Base-by-base conservation (phyloP, 1,140 invertebrate species). In the Pemphigus obesinymphae region DNA sequence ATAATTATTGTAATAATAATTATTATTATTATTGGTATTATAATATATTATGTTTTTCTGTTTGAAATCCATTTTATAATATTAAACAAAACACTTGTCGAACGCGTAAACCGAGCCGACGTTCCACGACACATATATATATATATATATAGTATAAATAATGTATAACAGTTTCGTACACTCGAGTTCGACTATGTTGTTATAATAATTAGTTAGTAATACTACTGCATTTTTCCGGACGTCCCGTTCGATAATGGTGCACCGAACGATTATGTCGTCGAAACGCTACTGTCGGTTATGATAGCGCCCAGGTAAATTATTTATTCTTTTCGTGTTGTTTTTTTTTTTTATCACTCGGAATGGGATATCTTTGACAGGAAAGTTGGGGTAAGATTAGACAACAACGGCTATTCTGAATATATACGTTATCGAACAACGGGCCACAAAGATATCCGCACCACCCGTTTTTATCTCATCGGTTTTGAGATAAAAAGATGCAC, bases 381-480 rank as follows among this genome's bases (percentile, higher is more conserved):
- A 76, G 75, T 78, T 40, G 75, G 75, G 75, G 75, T 78, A 58
- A 78, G 75, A 78, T 78, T 78, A 78, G 75, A 78, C 75, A 78
- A 78, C 75, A 78, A 78, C 75, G 75, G 75, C 75, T 58, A 58
- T 78, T 40, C 73, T 50, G 73, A 50, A 50, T 58, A 58, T 50
- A 50, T 58, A 20, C 48, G 29, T 78, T 78, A 78, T 78, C 75
- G 75, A 78, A 55, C 50, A 23, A 58, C 50, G 50, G 48, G 26
- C 26, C 15, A 53, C 48, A 15, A 40, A 58, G 50, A 78, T 58
- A 78, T 40, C 53, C 15, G 75, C 45, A 26, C 72, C 45, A 58
- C 75, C 75, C 50, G 50, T 58, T 78, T 53, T 78, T 78, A 78
- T 78, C 75, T 78, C 31, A 37, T 55, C 48, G 68, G 50, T 78